Conservation (phyloP, 2,888 invertebrate genomes). For the Lasioglossum villosulum region DNA sequence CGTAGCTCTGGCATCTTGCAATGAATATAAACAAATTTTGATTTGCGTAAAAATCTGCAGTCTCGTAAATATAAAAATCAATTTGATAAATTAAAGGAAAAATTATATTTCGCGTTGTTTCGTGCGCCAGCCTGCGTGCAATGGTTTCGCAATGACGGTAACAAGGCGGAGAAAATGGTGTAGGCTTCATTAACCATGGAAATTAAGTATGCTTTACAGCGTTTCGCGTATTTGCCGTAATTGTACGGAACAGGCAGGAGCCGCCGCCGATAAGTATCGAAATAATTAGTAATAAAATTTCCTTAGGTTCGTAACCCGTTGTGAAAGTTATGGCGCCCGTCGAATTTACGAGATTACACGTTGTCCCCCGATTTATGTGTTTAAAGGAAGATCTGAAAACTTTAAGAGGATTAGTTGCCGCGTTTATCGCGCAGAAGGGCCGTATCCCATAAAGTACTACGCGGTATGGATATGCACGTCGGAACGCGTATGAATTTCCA, state of each 20-base stretch:
- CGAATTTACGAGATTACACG: constrained; percentile 36
- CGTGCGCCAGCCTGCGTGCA: background rate
- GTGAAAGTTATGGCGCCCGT: background rate
- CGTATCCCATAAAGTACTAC: background rate
- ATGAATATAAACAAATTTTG: background rate
- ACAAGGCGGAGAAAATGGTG: background rate
- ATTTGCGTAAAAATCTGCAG: background rate
- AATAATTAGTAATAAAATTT: constrained; percentile 14
- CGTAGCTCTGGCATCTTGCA: too few species aligned
- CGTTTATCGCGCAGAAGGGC: constrained; percentile 25
- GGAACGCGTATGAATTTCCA: constrained; percentile 8
- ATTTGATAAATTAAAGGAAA: background rate
- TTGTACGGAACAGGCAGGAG: background rate
- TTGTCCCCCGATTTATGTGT: constrained; percentile 31
- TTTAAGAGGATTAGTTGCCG: constrained; percentile 44
- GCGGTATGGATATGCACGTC: background rate
- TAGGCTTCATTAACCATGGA: background rate
- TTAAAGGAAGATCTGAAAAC: constrained; percentile 20
- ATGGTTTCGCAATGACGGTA: background rate
- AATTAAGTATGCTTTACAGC: background rate
- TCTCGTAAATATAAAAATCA: too few species aligned
- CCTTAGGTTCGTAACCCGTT: background rate
- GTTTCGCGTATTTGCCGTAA: background rate
- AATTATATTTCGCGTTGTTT: background rate
- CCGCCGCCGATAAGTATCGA: background rate